Conservation (phyloP, 2,888 invertebrate species). For the Morpho achilles region DNA sequence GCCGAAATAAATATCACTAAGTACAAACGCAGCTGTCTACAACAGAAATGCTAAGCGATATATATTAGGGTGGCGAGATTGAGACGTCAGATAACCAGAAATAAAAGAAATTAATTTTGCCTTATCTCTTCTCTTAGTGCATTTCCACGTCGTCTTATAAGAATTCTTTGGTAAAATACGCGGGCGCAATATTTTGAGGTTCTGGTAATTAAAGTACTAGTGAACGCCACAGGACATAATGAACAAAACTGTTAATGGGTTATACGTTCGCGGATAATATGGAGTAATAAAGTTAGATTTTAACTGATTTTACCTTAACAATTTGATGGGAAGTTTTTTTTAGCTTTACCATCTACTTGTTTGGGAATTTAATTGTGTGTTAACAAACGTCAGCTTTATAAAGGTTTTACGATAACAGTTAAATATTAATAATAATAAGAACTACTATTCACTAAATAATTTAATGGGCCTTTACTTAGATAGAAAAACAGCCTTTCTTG, state of each 20-base stretch:
- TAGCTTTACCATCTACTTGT: too few species aligned
- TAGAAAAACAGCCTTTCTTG: too few species aligned
- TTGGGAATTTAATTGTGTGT: too few species aligned
- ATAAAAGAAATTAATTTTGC: constrained; percentile 28
- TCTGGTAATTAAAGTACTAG: constrained; percentile 23
- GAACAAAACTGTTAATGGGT: constrained; percentile 1
- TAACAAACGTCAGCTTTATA: too few species aligned
- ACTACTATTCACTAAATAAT: too few species aligned
- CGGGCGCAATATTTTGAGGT: constrained; percentile 14
- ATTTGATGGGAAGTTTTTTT: too few species aligned
- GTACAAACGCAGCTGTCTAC: constrained; percentile 37
- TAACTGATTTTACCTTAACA: too few species aligned
- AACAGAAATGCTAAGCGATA: constrained; percentile 32
- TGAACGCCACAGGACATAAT: constrained; percentile 6
- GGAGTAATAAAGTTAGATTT: too few species aligned
- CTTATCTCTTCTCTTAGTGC: constrained; percentile 25
- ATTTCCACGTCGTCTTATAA: constrained; percentile 21
- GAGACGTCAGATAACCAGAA: constrained; percentile 24
- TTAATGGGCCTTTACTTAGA: too few species aligned
- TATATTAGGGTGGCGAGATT: constrained; percentile 28
- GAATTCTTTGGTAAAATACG: constrained; percentile 21
- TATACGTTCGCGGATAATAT: too few species aligned
- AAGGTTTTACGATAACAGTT: too few species aligned
- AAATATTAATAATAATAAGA: too few species aligned
- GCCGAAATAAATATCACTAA: constrained; percentile 63